phyloP scores from a whole-genome alignment of 2,113 vertebrate genomes.

The Meles meles region DNA sequence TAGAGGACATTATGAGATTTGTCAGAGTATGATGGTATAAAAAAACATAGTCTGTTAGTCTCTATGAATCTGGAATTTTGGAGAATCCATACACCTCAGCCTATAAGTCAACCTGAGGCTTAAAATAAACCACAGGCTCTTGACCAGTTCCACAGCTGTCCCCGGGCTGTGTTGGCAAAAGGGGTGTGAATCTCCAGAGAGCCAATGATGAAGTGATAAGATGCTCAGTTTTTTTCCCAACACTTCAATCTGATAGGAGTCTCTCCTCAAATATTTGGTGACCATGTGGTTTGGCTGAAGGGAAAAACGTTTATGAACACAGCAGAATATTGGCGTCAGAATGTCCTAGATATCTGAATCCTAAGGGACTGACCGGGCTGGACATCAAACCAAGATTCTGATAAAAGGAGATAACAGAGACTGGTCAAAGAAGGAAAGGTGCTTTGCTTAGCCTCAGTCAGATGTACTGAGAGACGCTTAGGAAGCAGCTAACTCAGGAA shows the following conservation, averaged over 20 bases:
- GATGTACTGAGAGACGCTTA: neutral
- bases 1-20: neutral
- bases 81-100: neutral
- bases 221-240: neutral
- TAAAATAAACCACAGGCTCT: neutral
- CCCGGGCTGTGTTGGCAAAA: neutral
- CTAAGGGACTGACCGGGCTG: neutral
- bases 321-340: neutral
- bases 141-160: no score
- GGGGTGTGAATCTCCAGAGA: neutral
- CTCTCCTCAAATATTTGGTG: neutral
- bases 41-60: neutral
- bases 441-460: neutral
- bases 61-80: neutral
- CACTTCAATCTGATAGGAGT: neutral
- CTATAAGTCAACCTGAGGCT: neutral
- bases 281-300: neutral
- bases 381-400: neutral
- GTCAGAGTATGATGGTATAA: neutral
- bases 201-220: neutral
- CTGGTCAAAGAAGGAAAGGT: neutral
- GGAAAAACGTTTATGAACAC: neutral
- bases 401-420: slow-evolving; percentile 6
- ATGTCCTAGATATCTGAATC: neutral
- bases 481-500: neutral